A percentile compares a stretch with the other conserved stretches of the same genome.
These are phyloP conservation scores for Neria commutata DNA, from an alignment of 2,888 invertebrate species.

Conservation along the genomic window DNA sequence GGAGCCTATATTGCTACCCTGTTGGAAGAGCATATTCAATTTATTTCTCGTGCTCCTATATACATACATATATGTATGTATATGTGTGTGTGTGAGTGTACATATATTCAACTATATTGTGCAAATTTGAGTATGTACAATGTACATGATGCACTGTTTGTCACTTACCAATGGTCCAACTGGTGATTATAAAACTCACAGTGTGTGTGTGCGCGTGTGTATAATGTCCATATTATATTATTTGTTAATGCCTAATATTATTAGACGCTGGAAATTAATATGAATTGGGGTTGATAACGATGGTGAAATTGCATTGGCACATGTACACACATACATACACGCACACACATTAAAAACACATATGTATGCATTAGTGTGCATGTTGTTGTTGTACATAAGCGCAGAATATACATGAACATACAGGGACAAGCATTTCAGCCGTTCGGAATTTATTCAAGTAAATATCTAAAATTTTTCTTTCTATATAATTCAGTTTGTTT, in stretches of 20 bases:
- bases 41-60: too few relatives aligned
- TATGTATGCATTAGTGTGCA: background rate
- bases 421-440: background rate
- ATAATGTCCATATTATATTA: too few relatives aligned
- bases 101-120: constrained; percentile 3
- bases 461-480: too few relatives aligned
- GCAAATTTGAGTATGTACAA: background rate
- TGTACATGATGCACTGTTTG: background rate
- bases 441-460: too few relatives aligned
- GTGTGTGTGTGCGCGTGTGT: background rate
- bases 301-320: background rate
- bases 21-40: too few relatives aligned
- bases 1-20: too few relatives aligned
- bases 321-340: background rate
- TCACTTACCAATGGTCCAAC: background rate
- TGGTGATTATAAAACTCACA: background rate
- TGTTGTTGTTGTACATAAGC: background rate
- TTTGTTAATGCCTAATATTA: too few relatives aligned
- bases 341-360: constrained; percentile 13
- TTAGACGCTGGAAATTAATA: too few relatives aligned
- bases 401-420: constrained; percentile 5
- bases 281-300: too few relatives aligned
- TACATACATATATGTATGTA: constrained; percentile 11
- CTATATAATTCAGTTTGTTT: too few relatives aligned
- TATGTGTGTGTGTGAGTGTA: constrained; percentile 12